phyloP scores from a whole-genome alignment of 2,113 vertebrate genomes.

The Alexandromys fortis region DNA sequence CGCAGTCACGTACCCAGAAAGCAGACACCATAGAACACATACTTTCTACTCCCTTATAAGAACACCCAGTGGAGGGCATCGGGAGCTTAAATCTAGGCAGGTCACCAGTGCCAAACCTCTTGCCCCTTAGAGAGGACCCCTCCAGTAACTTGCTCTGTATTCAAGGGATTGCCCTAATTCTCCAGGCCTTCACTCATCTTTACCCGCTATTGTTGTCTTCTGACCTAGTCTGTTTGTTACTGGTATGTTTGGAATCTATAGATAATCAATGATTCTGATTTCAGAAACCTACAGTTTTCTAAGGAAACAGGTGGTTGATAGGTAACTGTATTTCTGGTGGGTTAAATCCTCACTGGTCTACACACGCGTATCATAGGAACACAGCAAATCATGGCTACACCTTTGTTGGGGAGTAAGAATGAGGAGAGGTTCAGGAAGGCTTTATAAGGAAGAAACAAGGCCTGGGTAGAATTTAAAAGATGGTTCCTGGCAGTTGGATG shows the following conservation, averaged over 20 bases:
- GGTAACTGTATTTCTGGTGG: neutral
- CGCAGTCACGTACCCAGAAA: neutral
- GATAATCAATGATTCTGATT: neutral
- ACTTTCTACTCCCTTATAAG: neutral
- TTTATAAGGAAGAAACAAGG: neutral
- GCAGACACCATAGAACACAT: neutral
- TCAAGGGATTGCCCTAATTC: neutral
- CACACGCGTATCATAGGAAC: rapidly evolving
- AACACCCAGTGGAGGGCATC: rapidly evolving
- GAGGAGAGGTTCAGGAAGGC: neutral
- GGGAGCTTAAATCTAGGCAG: neutral
- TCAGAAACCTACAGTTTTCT: neutral
- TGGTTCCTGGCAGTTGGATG: neutral
- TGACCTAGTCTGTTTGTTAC: neutral
- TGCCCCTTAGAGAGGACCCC: neutral
- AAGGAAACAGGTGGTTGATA: neutral
- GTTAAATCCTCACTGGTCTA: neutral
- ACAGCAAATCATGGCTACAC: neutral
- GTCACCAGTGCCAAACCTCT: neutral
- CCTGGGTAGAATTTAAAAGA: neutral
- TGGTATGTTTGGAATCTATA: neutral
- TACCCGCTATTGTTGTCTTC: neutral
- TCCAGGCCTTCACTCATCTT: neutral
- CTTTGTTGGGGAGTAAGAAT: neutral
- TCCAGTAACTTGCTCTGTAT: neutral